Percentiles rank a stretch among this genome's conserved stretches.
Conservation (phyloP, 2,888 invertebrate species). For the Gryllus longicercus region DNA sequence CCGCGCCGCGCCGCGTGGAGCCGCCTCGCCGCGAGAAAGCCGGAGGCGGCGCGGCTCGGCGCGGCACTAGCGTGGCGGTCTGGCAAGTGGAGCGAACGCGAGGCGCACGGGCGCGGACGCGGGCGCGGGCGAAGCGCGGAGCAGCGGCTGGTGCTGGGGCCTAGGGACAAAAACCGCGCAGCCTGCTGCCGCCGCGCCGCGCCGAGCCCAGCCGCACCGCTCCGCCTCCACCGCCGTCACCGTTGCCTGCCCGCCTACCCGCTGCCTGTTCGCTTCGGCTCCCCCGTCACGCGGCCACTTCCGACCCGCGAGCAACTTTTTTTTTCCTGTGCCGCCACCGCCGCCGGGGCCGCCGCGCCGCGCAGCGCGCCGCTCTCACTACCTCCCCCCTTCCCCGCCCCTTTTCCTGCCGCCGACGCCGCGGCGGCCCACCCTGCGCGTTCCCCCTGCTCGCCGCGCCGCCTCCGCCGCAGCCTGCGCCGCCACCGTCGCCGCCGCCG, state of each 20-base stretch:
- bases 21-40: not conserved
- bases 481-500: not conserved
- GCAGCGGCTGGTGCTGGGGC: not conserved
- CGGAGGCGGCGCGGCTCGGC: not conserved
- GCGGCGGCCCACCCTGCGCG: not conserved
- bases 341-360: not conserved
- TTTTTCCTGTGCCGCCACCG: not conserved
- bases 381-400: not conserved
- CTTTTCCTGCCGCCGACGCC: not conserved
- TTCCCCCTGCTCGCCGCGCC: not conserved
- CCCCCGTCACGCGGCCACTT: slow-evolving; percentile 33
- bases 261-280: slow-evolving; percentile 43
- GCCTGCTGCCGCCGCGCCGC: slow-evolving; percentile 26
- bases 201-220: slow-evolving; percentile 35
- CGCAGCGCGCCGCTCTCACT: not conserved
- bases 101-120: not conserved
- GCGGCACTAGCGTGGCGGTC: not conserved
- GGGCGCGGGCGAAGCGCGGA: not conserved
- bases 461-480: not conserved
- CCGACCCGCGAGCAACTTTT: slow-evolving; percentile 40
- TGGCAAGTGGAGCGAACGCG: not conserved
- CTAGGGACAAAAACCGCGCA: not conserved
- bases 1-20: not conserved
- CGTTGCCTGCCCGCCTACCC: slow-evolving; percentile 38
- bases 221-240: too few relatives aligned